These are phyloP conservation scores for Whitmania pigra DNA, from an alignment of 1,140 invertebrate species.

Conservation along the genomic window DNA sequence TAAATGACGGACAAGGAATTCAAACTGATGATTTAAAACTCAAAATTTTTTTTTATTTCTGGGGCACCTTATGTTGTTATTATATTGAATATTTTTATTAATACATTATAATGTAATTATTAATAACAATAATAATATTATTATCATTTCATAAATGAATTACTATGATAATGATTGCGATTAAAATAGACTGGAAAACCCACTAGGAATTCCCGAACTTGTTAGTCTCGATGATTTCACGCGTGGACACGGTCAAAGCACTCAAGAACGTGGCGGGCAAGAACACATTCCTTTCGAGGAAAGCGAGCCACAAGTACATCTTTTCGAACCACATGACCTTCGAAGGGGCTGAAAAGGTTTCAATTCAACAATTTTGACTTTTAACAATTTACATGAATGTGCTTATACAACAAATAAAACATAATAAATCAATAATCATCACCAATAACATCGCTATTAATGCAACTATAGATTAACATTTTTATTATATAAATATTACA, in stretches of 20 bases:
- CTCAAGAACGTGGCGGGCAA: slow-evolving; percentile 80
- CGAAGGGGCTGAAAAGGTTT: slow-evolving; percentile 48
- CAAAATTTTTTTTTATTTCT: neutral
- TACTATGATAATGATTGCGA: no score
- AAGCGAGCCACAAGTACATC: slow-evolving; percentile 75
- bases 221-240: slow-evolving; percentile 29
- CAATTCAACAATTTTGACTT: no score
- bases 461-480: no score
- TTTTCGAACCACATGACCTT: slow-evolving; percentile 61
- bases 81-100: slow-evolving; percentile 2
- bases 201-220: neutral
- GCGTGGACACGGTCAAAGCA: slow-evolving; percentile 71
- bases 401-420: no score
- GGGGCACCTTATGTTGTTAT: no score
- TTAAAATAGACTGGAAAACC: slow-evolving; percentile 2
- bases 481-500: no score
- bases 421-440: no score
- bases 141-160: no score
- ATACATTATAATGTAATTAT: neutral
- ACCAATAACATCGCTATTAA: no score
- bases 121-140: no score
- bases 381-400: no score
- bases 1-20: neutral
- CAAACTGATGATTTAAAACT: neutral
- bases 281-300: slow-evolving; percentile 79